These are phyloP conservation scores for Holcopasites calliopsidis DNA, from an alignment of 1,140 invertebrate species.

Conservation along the genomic window DNA sequence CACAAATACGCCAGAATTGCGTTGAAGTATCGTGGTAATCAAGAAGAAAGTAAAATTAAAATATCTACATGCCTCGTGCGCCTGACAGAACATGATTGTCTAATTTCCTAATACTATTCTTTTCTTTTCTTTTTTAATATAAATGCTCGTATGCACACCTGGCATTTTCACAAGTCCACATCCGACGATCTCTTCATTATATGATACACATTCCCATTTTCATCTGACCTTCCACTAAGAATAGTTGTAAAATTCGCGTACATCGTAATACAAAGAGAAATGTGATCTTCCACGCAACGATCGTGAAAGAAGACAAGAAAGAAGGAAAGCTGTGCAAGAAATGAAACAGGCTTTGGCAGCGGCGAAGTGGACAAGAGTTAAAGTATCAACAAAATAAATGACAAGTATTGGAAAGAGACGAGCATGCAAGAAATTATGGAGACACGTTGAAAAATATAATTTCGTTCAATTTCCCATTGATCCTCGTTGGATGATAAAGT, in stretches of 20 bases:
- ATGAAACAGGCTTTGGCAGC: background rate
- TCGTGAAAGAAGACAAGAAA: background rate
- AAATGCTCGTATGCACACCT: background rate
- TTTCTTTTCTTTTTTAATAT: too few species aligned
- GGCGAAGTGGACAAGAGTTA: background rate
- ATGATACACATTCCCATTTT: background rate
- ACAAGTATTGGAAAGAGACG: too few species aligned
- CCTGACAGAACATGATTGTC: background rate
- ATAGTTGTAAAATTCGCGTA: background rate
- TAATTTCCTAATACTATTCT: background rate
- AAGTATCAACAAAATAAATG: background rate
- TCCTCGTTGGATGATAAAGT: slow-evolving; percentile 8
- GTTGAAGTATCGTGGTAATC: background rate
- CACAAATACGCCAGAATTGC: background rate
- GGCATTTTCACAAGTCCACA: too few species aligned
- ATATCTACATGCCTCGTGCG: background rate
- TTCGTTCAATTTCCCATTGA: background rate
- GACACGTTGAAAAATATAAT: background rate
- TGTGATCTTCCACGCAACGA: background rate
- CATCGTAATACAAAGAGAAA: background rate
- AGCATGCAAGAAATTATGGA: slow-evolving; percentile 15
- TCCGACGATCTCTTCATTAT: background rate
- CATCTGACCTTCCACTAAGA: background rate
- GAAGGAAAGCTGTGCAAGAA: slow-evolving; percentile 10
- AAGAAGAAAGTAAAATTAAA: background rate